Percentiles rank a stretch among this genome's conserved stretches.
Conservation (phyloP, 2,888 invertebrate genomes). For the Ornithoptera priamus region DNA sequence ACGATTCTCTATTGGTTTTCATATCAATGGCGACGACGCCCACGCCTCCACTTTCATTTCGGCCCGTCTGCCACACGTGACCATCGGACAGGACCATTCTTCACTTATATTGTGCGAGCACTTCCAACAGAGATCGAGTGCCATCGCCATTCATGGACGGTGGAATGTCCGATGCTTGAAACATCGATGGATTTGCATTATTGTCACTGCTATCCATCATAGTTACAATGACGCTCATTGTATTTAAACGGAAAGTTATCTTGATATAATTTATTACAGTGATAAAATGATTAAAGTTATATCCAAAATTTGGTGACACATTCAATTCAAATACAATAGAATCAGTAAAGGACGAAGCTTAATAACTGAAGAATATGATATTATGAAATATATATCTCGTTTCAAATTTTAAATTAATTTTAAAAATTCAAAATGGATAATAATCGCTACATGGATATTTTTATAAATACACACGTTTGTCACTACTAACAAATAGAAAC, state of each 20-base stretch:
- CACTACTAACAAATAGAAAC: no score
- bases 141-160: slow-evolving; percentile 44
- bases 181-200: slow-evolving; percentile 59
- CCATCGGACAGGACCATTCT: slow-evolving; percentile 59
- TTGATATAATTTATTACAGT: slow-evolving; percentile 15
- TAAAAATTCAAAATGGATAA: no score
- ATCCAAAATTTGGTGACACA: no score
- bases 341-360: no score
- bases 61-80: slow-evolving; percentile 65
- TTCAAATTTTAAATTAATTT: no score
- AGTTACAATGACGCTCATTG: slow-evolving; percentile 44
- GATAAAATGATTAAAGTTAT: neutral
- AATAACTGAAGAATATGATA: no score
- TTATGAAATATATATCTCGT: no score
- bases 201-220: slow-evolving; percentile 58
- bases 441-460: no score
- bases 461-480: no score
- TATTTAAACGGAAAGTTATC: slow-evolving; percentile 1
- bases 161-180: slow-evolving; percentile 51
- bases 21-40: slow-evolving; percentile 51
- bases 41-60: slow-evolving; percentile 74
- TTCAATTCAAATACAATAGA: no score
- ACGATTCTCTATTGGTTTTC: slow-evolving; percentile 55
- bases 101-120: slow-evolving; percentile 48
- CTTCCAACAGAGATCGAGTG: slow-evolving; percentile 52